Conservation (phyloP, 2,888 invertebrate genomes). For the Heliconius ismenius region DNA sequence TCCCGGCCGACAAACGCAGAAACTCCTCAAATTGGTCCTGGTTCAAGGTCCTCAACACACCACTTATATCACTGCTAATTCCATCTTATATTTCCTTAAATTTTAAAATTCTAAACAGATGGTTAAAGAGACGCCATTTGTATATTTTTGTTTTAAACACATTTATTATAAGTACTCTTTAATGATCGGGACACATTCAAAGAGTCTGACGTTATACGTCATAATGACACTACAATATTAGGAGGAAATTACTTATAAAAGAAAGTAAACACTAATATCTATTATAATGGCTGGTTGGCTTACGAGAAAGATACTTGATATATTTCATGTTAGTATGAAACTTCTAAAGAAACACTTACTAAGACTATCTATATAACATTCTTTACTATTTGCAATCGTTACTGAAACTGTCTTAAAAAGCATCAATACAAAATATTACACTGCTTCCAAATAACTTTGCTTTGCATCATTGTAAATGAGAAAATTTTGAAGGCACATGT, state of each 20-base stretch:
- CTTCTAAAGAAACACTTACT: neutral
- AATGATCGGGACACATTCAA: conserved; percentile 16
- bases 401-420: conserved; percentile 29
- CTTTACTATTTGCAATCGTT: conserved; percentile 23
- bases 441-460: conserved; percentile 41
- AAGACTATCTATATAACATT: conserved; percentile 18
- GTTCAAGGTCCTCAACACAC: conserved; percentile 84
- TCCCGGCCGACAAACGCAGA: conserved; percentile 82
- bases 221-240: conserved; percentile 34
- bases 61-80: conserved; percentile 69
- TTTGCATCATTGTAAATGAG: conserved; percentile 42
- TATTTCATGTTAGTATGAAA: conserved; percentile 58
- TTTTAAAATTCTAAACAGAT: conserved; percentile 28
- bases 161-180: conserved; percentile 38
- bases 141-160: conserved; percentile 19
- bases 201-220: conserved; percentile 28
- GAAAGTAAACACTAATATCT: conserved; percentile 30
- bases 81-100: conserved; percentile 65
- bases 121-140: conserved; percentile 34
- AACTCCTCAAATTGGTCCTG: conserved; percentile 85
- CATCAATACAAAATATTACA: conserved; percentile 18
- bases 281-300: conserved; percentile 61
- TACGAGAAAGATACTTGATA: conserved; percentile 53
- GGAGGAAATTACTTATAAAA: conserved; percentile 29
- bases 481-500: conserved; percentile 47